Percentiles rank a stretch among this genome's conserved stretches.
Conservation (phyloP, 2,888 invertebrate genomes). For the Pecten maximus region DNA sequence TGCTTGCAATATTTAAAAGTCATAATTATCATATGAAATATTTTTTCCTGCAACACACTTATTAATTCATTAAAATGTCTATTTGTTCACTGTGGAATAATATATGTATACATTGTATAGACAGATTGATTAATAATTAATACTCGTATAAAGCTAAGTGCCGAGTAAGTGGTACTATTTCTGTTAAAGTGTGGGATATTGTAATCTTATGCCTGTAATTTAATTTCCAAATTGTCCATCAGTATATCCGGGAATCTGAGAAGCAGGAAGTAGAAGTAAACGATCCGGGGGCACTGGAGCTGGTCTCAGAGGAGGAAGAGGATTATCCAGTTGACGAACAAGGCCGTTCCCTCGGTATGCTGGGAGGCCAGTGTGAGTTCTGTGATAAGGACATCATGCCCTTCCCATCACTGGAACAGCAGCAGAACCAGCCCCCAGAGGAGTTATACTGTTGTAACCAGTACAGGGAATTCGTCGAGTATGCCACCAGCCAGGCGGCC, state of each 20-base stretch:
- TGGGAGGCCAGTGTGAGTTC: constrained; percentile 79
- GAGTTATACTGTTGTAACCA: constrained; percentile 80
- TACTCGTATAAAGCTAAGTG: too few species aligned
- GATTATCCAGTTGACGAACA: constrained; percentile 63
- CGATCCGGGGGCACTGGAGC: constrained; percentile 55
- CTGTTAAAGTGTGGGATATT: too few species aligned
- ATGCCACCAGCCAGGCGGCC: constrained; percentile 69
- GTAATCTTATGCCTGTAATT: too few species aligned
- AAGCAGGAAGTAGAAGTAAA: constrained; percentile 62
- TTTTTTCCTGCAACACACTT: too few species aligned
- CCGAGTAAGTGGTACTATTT: too few species aligned
- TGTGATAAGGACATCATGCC: constrained; percentile 75
- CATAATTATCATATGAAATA: too few species aligned
- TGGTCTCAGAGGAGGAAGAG: constrained; percentile 42
- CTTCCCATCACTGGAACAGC: constrained; percentile 79
- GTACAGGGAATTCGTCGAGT: constrained; percentile 80
- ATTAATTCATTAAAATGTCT: too few species aligned
- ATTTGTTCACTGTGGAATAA: too few species aligned
- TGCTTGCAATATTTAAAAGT: too few species aligned
- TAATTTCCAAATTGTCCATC: background rate
- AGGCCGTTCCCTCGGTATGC: constrained; percentile 68
- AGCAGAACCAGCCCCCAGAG: constrained; percentile 74
- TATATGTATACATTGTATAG: too few species aligned
- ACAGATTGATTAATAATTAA: too few species aligned
- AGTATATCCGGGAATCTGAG: constrained; percentile 77